Conservation (phyloP, 2,797 vertebrate species). For the Sebastes matsubarae region DNA sequence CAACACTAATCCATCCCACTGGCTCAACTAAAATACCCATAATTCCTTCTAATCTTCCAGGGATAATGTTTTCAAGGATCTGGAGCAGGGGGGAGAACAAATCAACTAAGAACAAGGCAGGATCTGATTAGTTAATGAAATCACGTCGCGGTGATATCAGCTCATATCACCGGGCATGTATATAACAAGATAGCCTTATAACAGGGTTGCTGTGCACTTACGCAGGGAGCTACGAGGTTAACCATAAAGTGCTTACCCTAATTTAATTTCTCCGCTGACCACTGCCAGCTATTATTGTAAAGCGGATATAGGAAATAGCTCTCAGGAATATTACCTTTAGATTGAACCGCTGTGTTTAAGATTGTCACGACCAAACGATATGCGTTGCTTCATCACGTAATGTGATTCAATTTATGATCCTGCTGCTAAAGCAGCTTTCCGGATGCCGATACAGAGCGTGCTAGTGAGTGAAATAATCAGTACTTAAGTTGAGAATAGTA, state of each 20-base stretch:
- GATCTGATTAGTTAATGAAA: slow-evolving; percentile 78
- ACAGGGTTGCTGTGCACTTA: slow-evolving; percentile 60
- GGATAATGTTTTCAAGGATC: slow-evolving; percentile 78
- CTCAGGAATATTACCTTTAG: slow-evolving; percentile 63
- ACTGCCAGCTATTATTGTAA: slow-evolving; percentile 53
- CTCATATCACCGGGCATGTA: slow-evolving; percentile 41
- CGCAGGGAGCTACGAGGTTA: slow-evolving; percentile 48
- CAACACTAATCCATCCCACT: slow-evolving; percentile 76
- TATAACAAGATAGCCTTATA: slow-evolving; percentile 52
- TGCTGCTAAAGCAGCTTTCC: slow-evolving; percentile 22
- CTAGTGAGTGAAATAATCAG: slow-evolving; percentile 25
- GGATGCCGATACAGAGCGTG: slow-evolving; percentile 8
- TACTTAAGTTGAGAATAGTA: slow-evolving; percentile 3
- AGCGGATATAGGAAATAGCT: slow-evolving; percentile 60
- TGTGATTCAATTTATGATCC: slow-evolving; percentile 45
- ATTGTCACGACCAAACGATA: slow-evolving; percentile 45
- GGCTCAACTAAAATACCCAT: slow-evolving; percentile 75
- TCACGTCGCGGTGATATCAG: slow-evolving; percentile 44
- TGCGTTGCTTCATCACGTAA: slow-evolving; percentile 39
- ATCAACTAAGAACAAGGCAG: slow-evolving; percentile 70
- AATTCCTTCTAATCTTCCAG: slow-evolving; percentile 79
- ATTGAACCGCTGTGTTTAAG: slow-evolving; percentile 52
- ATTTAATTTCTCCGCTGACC: slow-evolving; percentile 72
- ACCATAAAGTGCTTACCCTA: slow-evolving; percentile 64
- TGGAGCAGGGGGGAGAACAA: slow-evolving; percentile 69